Evolutionary conservation across 1,140 invertebrate species (phyloP).

Genomic region (Idris sp.): DNA sequence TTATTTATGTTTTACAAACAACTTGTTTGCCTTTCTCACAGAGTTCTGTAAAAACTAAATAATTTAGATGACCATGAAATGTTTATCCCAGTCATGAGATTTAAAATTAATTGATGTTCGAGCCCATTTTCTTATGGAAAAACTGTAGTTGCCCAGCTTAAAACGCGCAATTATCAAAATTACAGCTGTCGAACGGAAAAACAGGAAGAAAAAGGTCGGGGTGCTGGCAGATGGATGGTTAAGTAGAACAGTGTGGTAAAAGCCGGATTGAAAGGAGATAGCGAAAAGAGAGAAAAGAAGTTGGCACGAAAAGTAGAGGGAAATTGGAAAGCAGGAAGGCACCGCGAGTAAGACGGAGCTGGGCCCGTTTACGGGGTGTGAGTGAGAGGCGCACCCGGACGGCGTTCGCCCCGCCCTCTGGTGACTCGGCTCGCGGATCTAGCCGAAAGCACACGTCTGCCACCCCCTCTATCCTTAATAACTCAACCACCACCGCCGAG

Average conservation of each 20-base stretch:
- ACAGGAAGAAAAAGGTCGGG: not conserved
- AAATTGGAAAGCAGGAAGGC: slow-evolving; percentile 30
- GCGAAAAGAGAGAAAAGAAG: slow-evolving; percentile 20
- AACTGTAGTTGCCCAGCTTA: no score
- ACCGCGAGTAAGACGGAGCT: slow-evolving; percentile 19
- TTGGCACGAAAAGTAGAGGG: slow-evolving; percentile 23
- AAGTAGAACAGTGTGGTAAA: slow-evolving; percentile 30
- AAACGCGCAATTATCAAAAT: slow-evolving; percentile 25
- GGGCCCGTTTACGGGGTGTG: slow-evolving; percentile 6
- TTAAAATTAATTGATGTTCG: no score
- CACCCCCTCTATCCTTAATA: slow-evolving; percentile 38
- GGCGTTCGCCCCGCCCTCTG: slow-evolving; percentile 50
- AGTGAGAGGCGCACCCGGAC: slow-evolving; percentile 12
- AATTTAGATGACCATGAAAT: no score
- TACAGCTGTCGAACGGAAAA: slow-evolving; percentile 28
- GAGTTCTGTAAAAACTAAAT: no score
- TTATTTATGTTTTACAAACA: no score
- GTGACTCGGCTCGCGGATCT: slow-evolving; percentile 29
- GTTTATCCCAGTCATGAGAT: no score
- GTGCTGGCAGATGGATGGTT: slow-evolving; percentile 11
- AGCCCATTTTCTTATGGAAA: no score
- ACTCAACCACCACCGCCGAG: slow-evolving; percentile 44
- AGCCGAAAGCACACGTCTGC: slow-evolving; percentile 37
- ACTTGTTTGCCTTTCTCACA: no score
- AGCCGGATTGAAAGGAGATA: slow-evolving; percentile 13